phyloP scores from a whole-genome alignment of 2,113 vertebrate genomes.

The Origma solitaria region DNA sequence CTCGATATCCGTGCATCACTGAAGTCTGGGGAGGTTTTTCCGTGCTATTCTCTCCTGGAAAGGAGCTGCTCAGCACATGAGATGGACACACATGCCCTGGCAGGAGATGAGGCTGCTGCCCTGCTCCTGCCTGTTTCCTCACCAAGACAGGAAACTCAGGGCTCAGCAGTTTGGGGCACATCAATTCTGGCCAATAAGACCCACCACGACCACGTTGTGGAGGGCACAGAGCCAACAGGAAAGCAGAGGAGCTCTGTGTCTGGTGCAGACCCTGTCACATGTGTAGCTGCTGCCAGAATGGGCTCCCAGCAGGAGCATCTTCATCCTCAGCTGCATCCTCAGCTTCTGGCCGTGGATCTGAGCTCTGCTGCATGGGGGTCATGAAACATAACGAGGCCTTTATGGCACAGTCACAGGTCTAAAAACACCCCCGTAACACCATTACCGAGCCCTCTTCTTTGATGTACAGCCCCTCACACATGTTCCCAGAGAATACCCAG shows the following conservation, averaged over 20 bases:
- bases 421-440: not conserved
- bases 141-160: rapidly evolving
- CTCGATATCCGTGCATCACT: not conserved
- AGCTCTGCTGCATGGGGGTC: not conserved
- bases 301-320: not conserved
- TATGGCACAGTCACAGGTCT: not conserved
- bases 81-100: rapidly evolving
- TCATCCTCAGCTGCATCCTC: not conserved
- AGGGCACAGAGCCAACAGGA: not conserved
- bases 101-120: not conserved
- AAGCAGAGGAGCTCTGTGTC: not conserved
- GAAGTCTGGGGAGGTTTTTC: not conserved
- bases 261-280: not conserved
- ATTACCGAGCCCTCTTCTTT: not conserved
- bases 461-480: not conserved
- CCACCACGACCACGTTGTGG: not conserved
- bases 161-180: not conserved
- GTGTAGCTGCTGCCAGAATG: rapidly evolving
- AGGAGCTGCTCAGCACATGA: not conserved
- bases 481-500: slow-evolving; percentile 16
- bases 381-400: not conserved
- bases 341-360: not conserved
- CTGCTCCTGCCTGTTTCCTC: not conserved
- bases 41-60: rapidly evolving
- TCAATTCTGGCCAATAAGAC: not conserved